These are phyloP conservation scores for Rhea americana DNA, from an alignment of 2,113 vertebrate species.

Conservation along the genomic window DNA sequence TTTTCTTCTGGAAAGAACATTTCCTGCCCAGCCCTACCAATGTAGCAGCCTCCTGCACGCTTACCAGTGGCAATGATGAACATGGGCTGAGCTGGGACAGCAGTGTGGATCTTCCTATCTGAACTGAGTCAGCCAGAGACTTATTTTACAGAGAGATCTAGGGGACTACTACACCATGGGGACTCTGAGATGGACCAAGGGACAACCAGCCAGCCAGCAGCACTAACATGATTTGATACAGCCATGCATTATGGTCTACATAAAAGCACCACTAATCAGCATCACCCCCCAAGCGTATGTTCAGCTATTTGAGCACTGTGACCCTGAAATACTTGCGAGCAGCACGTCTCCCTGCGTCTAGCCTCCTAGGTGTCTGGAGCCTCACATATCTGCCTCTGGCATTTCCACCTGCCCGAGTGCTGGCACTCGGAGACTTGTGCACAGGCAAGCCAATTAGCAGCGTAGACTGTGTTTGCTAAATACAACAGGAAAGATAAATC, in stretches of 20 bases:
- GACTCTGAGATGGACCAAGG: background rate
- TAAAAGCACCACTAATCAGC: background rate
- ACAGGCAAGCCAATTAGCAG: background rate
- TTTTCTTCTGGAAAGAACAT: background rate
- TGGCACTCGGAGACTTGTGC: rapidly evolving
- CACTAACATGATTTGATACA: background rate
- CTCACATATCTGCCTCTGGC: background rate
- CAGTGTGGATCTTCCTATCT: background rate
- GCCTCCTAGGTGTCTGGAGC: background rate
- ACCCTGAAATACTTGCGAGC: background rate
- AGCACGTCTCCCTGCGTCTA: background rate
- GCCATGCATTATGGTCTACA: background rate
- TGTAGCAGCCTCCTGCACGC: background rate
- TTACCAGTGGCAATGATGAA: background rate
- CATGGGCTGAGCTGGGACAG: rapidly evolving
- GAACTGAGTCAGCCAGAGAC: background rate
- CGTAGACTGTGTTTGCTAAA: background rate
- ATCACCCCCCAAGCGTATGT: background rate
- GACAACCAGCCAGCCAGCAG: rapidly evolving
- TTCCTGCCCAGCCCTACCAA: background rate
- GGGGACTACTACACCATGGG: background rate
- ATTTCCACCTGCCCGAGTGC: background rate
- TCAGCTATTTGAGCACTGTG: background rate
- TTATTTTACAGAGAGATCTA: background rate
- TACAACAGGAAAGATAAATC: background rate